phyloP scores from a whole-genome alignment of 35 echinoderm and acorn worm species.

The Eucidaris tribuloides region DNA sequence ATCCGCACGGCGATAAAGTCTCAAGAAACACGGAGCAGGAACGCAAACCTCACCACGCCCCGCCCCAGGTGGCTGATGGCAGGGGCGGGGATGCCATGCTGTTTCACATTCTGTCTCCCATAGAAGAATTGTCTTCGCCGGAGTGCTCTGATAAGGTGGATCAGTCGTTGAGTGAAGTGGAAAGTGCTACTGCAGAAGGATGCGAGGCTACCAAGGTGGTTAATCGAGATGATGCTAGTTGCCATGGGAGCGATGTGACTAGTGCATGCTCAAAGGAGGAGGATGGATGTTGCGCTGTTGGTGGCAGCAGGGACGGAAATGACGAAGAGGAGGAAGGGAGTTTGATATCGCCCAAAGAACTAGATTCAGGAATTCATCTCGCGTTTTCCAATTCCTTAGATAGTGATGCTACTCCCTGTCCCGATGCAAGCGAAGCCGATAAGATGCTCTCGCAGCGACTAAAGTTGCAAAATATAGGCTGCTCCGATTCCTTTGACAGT shows the following conservation, averaged over 20 bases:
- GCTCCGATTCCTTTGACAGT: constrained; percentile 77
- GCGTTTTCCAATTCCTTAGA: constrained; percentile 56
- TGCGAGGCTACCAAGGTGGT: not conserved
- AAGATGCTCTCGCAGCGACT: constrained; percentile 51
- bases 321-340: constrained; percentile 37
- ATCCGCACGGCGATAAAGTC: constrained; percentile 14
- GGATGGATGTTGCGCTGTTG: not conserved
- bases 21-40: not conserved
- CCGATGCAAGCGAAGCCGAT: constrained; percentile 36
- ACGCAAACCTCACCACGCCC: not conserved
- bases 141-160: constrained; percentile 53
- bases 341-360: constrained; percentile 51
- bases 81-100: constrained; percentile 2
- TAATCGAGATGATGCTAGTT: constrained; percentile 5
- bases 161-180: not conserved
- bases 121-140: constrained; percentile 88
- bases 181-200: not conserved
- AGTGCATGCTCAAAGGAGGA: not conserved
- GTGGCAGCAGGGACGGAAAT: constrained; percentile 2
- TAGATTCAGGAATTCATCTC: constrained; percentile 81
- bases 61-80: constrained; percentile 6
- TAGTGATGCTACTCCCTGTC: constrained; percentile 22
- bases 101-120: constrained; percentile 76
- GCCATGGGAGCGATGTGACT: not conserved
- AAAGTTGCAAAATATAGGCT: constrained; percentile 26